phyloP scores from a whole-genome alignment of 2,888 invertebrate genomes.

The Zhengitettix transpicula region DNA sequence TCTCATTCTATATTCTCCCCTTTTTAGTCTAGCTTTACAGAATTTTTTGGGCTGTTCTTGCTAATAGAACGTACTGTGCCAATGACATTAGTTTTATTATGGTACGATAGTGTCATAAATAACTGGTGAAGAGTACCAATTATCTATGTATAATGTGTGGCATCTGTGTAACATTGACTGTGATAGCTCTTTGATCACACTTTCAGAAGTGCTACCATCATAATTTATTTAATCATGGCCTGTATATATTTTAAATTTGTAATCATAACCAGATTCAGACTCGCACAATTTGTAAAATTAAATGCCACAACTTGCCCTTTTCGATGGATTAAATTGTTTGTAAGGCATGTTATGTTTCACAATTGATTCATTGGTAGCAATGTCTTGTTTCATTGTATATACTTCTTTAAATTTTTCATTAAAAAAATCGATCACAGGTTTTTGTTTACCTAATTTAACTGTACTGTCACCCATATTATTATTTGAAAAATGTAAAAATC shows the following conservation, averaged over 20 bases:
- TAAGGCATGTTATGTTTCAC: not conserved
- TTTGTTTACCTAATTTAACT: not conserved
- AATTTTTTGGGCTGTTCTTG: not conserved
- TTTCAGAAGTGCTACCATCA: not conserved
- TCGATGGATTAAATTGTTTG: not conserved
- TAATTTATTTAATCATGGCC: not conserved
- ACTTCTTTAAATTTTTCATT: not conserved
- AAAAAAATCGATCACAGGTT: not conserved
- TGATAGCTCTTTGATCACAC: not conserved
- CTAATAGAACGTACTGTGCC: not conserved
- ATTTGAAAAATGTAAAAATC: not conserved
- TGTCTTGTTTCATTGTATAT: too few relatives aligned
- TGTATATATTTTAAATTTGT: not conserved
- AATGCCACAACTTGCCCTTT: not conserved
- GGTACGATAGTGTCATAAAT: not conserved
- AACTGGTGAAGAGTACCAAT: too few relatives aligned
- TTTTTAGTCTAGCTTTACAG: too few relatives aligned
- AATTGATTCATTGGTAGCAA: not conserved
- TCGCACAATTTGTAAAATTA: not conserved
- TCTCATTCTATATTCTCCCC: not conserved
- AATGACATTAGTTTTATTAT: not conserved
- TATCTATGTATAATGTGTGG: not conserved
- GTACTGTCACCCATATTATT: not conserved
- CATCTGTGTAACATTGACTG: not conserved
- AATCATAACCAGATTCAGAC: not conserved